These are phyloP conservation scores for Psilopogon haemacephalus DNA, from an alignment of 2,113 vertebrate species.

Conservation along the genomic window DNA sequence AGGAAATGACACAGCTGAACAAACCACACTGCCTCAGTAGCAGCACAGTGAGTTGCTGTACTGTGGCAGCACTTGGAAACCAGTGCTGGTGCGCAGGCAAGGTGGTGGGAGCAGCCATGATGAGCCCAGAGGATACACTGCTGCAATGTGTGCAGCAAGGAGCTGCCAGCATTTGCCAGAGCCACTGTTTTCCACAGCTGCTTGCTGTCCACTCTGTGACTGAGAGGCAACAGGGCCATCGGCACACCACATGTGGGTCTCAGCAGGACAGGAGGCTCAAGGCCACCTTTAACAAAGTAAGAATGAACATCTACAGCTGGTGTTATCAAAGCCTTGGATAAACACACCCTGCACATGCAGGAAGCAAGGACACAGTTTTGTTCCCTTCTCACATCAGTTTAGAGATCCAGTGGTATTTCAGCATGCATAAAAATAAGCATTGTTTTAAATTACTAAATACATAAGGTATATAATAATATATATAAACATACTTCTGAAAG, in stretches of 20 bases:
- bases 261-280: not conserved
- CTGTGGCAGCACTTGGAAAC: not conserved
- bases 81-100: not conserved
- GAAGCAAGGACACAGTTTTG: not conserved
- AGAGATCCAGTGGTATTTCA: not conserved
- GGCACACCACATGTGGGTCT: fast-evolving
- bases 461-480: not conserved
- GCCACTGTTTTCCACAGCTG: not conserved
- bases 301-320: not conserved
- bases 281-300: not conserved
- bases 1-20: not conserved
- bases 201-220: not conserved
- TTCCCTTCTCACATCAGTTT: not conserved
- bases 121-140: fast-evolving
- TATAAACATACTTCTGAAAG: not conserved
- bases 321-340: not conserved
- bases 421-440: not conserved
- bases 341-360: not conserved
- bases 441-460: not conserved
- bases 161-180: not conserved
- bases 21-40: not conserved
- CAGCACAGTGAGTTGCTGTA: not conserved
- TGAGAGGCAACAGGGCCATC: not conserved
- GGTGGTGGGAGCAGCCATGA: not conserved
- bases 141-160: not conserved